These are phyloP conservation scores for roundworm (Caenorhabditis elegans) DNA, from an alignment of 1,140 invertebrate genomes.

Conservation along the genomic window DNA sequence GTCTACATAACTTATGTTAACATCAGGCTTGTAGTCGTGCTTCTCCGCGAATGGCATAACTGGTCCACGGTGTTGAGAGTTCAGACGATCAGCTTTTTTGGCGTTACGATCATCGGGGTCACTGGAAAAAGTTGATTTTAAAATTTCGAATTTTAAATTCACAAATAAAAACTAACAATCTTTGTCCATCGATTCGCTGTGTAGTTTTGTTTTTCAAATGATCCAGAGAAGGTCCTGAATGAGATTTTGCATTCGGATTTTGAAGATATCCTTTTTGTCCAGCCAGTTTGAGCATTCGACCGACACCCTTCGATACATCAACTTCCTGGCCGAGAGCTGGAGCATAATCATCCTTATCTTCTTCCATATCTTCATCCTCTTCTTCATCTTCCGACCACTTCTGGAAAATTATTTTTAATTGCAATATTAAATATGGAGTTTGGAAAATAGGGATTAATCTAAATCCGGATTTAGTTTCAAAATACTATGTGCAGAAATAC, in stretches of 20 bases:
- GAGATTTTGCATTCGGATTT: constrained; percentile 73
- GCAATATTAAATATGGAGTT: too few species aligned
- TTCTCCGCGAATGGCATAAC: constrained; percentile 92
- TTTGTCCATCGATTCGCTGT: constrained; percentile 24
- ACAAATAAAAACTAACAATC: constrained; percentile 56
- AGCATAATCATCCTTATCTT: constrained; percentile 56
- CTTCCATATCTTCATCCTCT: constrained; percentile 46
- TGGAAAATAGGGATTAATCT: too few species aligned
- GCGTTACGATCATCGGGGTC: constrained; percentile 79
- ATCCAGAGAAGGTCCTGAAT: constrained; percentile 71
- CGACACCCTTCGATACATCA: constrained; percentile 83
- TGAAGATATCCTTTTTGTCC: constrained; percentile 87
- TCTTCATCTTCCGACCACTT: constrained; percentile 35
- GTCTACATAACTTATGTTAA: constrained; percentile 93
- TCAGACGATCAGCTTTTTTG: constrained; percentile 70
- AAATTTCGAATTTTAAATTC: constrained; percentile 5
- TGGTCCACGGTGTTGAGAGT: constrained; percentile 78
- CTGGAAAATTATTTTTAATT: neutral
- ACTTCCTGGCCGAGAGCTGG: constrained; percentile 84
- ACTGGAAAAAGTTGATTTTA: constrained; percentile 70
- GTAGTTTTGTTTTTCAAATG: constrained; percentile 70
- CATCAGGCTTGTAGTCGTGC: constrained; percentile 85
- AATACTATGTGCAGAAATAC: too few species aligned
- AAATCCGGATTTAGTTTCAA: too few species aligned
- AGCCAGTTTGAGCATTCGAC: constrained; percentile 85